Base-by-base conservation (phyloP, 1,140 invertebrate species). In the Nylanderia fulva region DNA sequence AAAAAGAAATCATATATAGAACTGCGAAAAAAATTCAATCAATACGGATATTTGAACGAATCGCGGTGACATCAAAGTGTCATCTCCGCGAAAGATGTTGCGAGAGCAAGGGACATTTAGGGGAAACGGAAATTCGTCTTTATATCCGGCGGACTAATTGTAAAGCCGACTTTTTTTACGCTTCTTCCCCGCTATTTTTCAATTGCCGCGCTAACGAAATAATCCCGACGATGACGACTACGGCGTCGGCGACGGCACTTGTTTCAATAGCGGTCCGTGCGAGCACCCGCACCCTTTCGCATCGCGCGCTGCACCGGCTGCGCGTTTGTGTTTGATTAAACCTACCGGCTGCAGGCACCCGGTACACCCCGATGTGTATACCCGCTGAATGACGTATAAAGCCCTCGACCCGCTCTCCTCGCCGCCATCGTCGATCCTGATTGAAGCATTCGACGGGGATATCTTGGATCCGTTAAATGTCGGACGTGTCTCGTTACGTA, bases 241-340 rank as follows among this genome's bases (percentile, higher is more conserved):
- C 75, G 75, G 84, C 45, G 61, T 21, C 42, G 60, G 60, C 83
- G 85, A 84, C 86, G 86, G 75, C 80, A 58, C 58, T 84, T 39
- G 80, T 88, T 90, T 90, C 89, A 90, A 90, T 90, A 86, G 90
- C 85, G 76, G 68, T n/a, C 27, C 68, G 29, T 71, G 69, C 87
- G 56, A 83, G 58, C 83, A 68, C 72, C 79, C 84, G 84, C 79
- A 89, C 84, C 79, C 86, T 86, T 89, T 54, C 69, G 79, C 61
- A 54, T 75, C 29, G 33, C 52, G 69, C 69, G 27, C 58, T 42
- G 68, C 72, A 68, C 58, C 60, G 52, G 45, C 84, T 69, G 83
- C 77, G 86, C 84, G n/a, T n/a, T 88, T 89, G 82, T 88, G 86
- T 90, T 90, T 90, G 90, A 90, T 90, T 90, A 90, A 90, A 90